Evolutionary conservation across 64 coral and sea anemone species (phyloP).

Genomic region (Pocillopora damicornis): DNA sequence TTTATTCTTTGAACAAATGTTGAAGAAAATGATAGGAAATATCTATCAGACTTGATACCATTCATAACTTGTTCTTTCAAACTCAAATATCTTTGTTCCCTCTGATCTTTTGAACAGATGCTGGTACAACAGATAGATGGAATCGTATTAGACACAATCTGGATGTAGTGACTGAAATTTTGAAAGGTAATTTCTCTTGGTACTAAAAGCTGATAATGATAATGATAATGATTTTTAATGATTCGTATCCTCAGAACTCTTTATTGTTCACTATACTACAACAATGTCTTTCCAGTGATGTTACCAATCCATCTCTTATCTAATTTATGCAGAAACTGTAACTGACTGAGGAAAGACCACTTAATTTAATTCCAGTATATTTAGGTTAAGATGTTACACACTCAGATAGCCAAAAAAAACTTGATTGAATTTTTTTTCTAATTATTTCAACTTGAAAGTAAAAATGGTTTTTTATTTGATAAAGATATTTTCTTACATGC

Average conservation of each 20-base stretch:
- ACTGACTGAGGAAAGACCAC: neutral
- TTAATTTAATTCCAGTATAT: neutral
- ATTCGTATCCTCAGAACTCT: too few relatives aligned
- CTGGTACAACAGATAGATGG: conserved; percentile 15
- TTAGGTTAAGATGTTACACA: too few relatives aligned
- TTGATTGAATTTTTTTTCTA: too few relatives aligned
- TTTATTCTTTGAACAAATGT: too few relatives aligned
- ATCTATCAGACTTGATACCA: neutral
- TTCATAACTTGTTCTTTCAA: neutral
- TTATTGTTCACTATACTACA: neutral
- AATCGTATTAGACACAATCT: conserved; percentile 2
- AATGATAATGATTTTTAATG: too few relatives aligned
- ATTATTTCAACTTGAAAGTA: too few relatives aligned
- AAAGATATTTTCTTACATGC: too few relatives aligned
- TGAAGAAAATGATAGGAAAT: too few relatives aligned
- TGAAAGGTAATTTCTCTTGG: neutral
- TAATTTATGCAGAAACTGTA: neutral
- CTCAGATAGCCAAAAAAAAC: too few relatives aligned
- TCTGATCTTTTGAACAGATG: neutral
- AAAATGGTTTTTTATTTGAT: too few relatives aligned
- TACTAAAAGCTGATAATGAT: too few relatives aligned
- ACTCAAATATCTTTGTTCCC: neutral
- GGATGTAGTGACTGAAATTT: conserved; percentile 2
- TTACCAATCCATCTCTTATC: conserved; percentile 4
- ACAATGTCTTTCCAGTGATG: conserved; percentile 2